phyloP scores from a whole-genome alignment of 1,140 invertebrate species.

The Rhynchophorus ferrugineus region DNA sequence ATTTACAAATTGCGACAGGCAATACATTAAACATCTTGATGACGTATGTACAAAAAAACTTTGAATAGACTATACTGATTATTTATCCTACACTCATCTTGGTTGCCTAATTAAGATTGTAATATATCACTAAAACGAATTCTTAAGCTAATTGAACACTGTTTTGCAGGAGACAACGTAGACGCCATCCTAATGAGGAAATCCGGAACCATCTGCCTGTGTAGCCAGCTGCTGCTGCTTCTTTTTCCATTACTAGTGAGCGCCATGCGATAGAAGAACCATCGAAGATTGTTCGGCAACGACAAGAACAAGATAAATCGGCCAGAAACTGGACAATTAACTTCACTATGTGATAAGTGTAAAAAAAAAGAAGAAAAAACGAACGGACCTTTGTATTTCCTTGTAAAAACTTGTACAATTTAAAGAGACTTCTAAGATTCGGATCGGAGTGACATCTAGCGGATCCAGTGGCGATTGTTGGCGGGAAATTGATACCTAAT shows the following conservation, averaged over 20 bases:
- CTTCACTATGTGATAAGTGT: neutral
- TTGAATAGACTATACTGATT: too few relatives aligned
- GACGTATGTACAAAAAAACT: too few relatives aligned
- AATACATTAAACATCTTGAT: too few relatives aligned
- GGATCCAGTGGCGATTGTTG: too few relatives aligned
- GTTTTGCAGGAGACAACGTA: conserved; percentile 37
- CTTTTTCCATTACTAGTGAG: conserved; percentile 24
- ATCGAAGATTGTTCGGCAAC: neutral
- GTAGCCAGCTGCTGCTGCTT: conserved; percentile 35
- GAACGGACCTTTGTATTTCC: neutral
- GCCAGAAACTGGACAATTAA: neutral
- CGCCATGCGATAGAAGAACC: conserved; percentile 17
- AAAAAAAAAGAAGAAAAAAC: neutral
- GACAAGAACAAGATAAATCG: neutral
- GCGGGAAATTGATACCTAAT: too few relatives aligned
- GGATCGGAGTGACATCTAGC: too few relatives aligned
- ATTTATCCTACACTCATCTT: too few relatives aligned
- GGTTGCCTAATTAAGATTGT: too few relatives aligned
- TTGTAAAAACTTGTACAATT: neutral
- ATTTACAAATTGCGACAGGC: too few relatives aligned
- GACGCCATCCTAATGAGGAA: conserved; percentile 40
- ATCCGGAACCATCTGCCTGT: conserved; percentile 38
- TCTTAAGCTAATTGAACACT: too few relatives aligned
- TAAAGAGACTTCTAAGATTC: too few relatives aligned
- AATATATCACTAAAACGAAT: too few relatives aligned